A percentile compares a stretch with the other conserved stretches of the same genome.
These are phyloP conservation scores for Pristionchus pacificus DNA, from an alignment of 1,140 invertebrate genomes.

Conservation along the genomic window DNA sequence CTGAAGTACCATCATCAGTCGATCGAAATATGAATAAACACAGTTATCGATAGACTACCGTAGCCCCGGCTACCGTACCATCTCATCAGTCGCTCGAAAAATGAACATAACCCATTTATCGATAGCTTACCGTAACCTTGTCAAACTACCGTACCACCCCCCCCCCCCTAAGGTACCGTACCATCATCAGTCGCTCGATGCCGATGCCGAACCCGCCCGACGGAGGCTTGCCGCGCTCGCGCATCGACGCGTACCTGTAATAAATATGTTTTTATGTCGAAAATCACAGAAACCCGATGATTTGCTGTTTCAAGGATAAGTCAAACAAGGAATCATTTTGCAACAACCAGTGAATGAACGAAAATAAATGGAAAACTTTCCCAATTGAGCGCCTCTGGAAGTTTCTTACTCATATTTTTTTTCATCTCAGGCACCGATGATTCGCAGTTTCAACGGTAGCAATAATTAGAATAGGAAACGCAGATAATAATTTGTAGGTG, in stretches of 20 bases:
- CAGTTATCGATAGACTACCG: neutral
- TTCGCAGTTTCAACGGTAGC: too few relatives aligned
- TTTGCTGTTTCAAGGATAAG: too few relatives aligned
- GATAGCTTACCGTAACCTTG: neutral
- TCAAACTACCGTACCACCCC: neutral
- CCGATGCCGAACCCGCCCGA: conserved; percentile 91
- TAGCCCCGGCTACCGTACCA: neutral
- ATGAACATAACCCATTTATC: neutral
- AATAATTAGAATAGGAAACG: too few relatives aligned
- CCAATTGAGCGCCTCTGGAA: too few relatives aligned
- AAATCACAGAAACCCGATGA: too few relatives aligned
- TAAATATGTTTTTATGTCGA: conserved; percentile 14
- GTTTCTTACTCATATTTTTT: too few relatives aligned
- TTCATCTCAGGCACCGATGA: too few relatives aligned
- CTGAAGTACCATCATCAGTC: too few relatives aligned
- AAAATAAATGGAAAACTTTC: too few relatives aligned
- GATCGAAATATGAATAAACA: neutral
- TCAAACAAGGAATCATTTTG: too few relatives aligned
- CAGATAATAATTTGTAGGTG: too few relatives aligned
- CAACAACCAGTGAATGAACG: too few relatives aligned
- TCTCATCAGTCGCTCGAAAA: neutral
- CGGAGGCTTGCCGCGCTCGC: conserved; percentile 79
- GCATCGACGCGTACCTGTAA: conserved; percentile 75
- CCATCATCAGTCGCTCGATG: conserved; percentile 83
- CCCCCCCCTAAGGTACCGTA: neutral